These are phyloP conservation scores for Parauchenoglanis ngamensis DNA, from an alignment of 2,797 vertebrate species.

Conservation along the genomic window DNA sequence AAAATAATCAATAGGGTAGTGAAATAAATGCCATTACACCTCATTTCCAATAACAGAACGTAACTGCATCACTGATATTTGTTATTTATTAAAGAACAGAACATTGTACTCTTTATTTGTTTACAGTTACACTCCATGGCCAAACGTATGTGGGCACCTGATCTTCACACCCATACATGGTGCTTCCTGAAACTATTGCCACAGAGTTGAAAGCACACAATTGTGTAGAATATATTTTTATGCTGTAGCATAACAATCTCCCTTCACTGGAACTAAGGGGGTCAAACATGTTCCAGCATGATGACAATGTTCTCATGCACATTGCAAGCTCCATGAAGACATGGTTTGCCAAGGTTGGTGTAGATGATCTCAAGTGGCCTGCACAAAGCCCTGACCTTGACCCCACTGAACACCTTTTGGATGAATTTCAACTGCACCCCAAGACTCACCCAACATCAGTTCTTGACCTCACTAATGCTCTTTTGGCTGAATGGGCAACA, in stretches of 20 bases:
- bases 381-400: not conserved
- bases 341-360: not conserved
- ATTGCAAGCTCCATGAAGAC: not conserved
- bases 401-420: not conserved
- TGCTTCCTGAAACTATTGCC: not conserved
- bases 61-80: not conserved
- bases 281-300: not conserved
- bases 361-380: not conserved
- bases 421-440: not conserved
- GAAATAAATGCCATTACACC: not conserved
- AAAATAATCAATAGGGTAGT: not conserved
- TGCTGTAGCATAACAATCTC: not conserved
- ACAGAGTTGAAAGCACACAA: not conserved
- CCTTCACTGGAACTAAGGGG: not conserved
- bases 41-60: not conserved
- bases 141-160: not conserved
- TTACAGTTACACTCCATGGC: not conserved
- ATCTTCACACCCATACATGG: not conserved
- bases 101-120: not conserved
- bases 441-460: not conserved
- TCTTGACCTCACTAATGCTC: not conserved
- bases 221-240: not conserved
- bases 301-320: not conserved
- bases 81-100: not conserved
- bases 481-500: not conserved